Evolutionary conservation across 1,140 invertebrate species (phyloP), one percentile per base, ranked within the genome.

Genomic region (Euura lappo): DNA sequence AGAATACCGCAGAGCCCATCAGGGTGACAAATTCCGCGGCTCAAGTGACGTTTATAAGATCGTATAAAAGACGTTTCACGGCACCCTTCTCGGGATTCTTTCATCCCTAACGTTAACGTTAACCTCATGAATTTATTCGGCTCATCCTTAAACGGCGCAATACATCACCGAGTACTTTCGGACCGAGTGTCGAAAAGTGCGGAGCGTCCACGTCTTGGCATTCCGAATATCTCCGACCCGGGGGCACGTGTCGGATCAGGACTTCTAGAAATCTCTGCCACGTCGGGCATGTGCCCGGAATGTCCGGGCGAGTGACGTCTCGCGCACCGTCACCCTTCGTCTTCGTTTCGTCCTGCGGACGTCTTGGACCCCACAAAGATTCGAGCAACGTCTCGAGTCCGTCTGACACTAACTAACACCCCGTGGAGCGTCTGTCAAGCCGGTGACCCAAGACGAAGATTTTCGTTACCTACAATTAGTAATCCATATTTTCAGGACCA

Each of bases 21-120:
- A 78, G 76, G 77, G 84, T 87, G 85, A 87, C 86, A 85, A 82
- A 86, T 86, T 84, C 79, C 75, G 71, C 74, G 71, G 79, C 73
- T 81, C 72, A 28, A 69, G 76, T 79, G 82, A 85, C 83, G 78
- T 83, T 85, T 84, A 83, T 84, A 85, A 85, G 77, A 74, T 78
- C 72, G 71, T 73, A 69, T 73, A 65, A 10, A 67, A 81, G 74
- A 78, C 72, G 77, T 78, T 79, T 68, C 66, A 28, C 13, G 5
- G 28, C 13, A 28, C 66, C 66, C 66, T 68, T 28, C 66, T 68
- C 10, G 42, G 11, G 11, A 45, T 44, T 70, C 43, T 68, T 46
- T 70, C 45, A 70, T 70, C 69, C 45, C 51, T 44, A 70, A 70
- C 44, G 11, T 11, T 28, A 28, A 28, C 28, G 28, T 28, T 45